A percentile compares a stretch with the other conserved stretches of the same genome.
These are phyloP conservation scores for Ridgeia piscesae DNA, from an alignment of 1,140 invertebrate genomes.

Conservation along the genomic window DNA sequence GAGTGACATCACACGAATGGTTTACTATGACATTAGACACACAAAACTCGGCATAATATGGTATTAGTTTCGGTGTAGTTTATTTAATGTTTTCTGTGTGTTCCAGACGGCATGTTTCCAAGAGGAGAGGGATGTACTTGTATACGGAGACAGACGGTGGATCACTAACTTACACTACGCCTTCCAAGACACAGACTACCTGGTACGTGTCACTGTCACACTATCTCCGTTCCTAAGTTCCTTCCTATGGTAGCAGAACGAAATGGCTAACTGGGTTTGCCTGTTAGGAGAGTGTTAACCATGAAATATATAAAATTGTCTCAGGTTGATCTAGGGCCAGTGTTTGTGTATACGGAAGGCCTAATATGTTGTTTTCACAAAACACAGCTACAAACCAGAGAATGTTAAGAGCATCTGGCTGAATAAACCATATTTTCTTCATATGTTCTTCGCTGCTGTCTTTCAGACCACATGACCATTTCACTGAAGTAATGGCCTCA, in stretches of 20 bases:
- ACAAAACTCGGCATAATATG: neutral
- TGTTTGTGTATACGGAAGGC: no score
- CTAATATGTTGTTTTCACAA: no score
- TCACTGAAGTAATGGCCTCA: conserved; percentile 8
- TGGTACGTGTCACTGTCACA: conserved; percentile 56
- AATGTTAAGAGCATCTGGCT: no score
- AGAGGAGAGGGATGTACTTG: conserved; percentile 99
- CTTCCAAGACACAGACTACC: conserved; percentile 76
- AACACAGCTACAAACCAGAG: no score
- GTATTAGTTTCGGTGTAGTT: neutral
- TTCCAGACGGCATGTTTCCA: conserved; percentile 88
- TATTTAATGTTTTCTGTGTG: neutral
- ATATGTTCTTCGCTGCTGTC: conserved; percentile 1
- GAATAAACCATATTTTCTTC: neutral
- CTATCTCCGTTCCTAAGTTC: no score
- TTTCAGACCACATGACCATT: neutral
- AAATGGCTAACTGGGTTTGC: no score
- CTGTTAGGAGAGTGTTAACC: no score
- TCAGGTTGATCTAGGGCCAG: no score
- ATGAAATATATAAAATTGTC: no score
- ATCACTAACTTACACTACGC: conserved; percentile 85
- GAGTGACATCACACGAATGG: no score
- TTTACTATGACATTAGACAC: no score
- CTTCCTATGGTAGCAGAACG: no score
- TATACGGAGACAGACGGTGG: conserved; percentile 98